Evolutionary conservation across 2,888 invertebrate genomes (phyloP).

Genomic region (Meghimatium bilineatum): DNA sequence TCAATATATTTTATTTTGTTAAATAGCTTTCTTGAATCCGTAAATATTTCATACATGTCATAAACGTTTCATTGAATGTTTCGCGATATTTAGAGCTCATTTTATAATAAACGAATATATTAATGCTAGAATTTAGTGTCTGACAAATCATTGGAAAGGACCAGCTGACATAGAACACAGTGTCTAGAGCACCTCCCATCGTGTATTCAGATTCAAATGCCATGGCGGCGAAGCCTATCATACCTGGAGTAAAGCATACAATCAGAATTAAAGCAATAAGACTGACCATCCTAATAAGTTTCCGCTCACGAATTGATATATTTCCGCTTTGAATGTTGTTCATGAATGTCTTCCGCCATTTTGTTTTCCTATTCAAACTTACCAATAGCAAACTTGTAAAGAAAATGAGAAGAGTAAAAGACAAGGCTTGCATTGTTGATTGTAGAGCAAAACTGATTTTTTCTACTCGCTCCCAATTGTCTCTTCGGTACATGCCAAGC

Average conservation of each 20-base stretch:
- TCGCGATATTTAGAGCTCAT: constrained; percentile 47
- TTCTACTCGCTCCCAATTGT: constrained; percentile 9
- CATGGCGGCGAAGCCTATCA: background rate
- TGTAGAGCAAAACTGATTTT: constrained; percentile 24
- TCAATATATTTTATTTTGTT: too few relatives aligned
- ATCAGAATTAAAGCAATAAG: constrained; percentile 13
- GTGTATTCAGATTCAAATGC: constrained; percentile 4
- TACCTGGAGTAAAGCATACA: constrained; percentile 30
- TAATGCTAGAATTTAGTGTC: constrained; percentile 40
- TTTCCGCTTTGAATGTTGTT: background rate
- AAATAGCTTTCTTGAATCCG: too few relatives aligned
- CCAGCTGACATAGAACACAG: constrained; percentile 20
- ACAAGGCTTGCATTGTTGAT: background rate
- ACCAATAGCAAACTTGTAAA: constrained; percentile 15
- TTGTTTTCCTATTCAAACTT: background rate
- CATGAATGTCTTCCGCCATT: constrained; percentile 10
- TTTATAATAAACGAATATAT: constrained; percentile 43
- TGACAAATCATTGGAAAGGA: constrained; percentile 19
- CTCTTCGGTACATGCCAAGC: constrained; percentile 15
- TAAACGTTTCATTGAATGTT: background rate
- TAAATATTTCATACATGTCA: background rate
- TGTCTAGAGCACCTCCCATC: background rate
- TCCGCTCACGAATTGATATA: background rate
- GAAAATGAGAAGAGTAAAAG: constrained; percentile 20
- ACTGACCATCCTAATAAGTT: background rate